Evolutionary conservation across 1,140 invertebrate genomes (phyloP).

Genomic region (Hycleus cichorii): DNA sequence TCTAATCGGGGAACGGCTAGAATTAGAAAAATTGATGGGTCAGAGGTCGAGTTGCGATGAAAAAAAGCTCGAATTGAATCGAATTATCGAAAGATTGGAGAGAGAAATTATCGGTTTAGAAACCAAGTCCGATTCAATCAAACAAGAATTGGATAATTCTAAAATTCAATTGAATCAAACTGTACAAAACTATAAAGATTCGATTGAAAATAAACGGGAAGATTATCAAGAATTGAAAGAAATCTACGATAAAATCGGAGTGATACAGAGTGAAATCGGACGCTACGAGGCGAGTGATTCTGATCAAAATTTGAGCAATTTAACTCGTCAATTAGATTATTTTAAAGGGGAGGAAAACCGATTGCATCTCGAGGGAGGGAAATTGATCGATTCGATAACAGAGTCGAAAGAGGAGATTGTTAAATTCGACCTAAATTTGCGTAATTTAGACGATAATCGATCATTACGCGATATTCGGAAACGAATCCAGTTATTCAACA

Average conservation of each 20-base stretch:
- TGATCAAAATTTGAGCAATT: slow-evolving; percentile 13
- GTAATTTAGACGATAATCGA: slow-evolving; percentile 31
- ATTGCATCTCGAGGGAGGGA: slow-evolving; percentile 8
- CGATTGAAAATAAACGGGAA: slow-evolving; percentile 33
- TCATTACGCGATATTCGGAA: slow-evolving; percentile 26
- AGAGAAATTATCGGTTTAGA: not conserved
- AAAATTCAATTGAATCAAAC: not conserved
- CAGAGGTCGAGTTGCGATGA: not conserved
- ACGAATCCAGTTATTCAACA: slow-evolving; percentile 37
- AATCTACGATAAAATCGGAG: slow-evolving; percentile 25
- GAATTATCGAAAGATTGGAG: slow-evolving; percentile 3
- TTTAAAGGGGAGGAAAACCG: slow-evolving; percentile 7
- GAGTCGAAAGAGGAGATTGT: slow-evolving; percentile 26
- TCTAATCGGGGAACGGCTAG: slow-evolving; percentile 20
- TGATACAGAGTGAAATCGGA: slow-evolving; percentile 26
- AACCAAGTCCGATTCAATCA: not conserved
- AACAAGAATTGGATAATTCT: slow-evolving; percentile 13
- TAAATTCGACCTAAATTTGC: slow-evolving; percentile 21
- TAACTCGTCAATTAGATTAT: slow-evolving; percentile 14
- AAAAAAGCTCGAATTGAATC: slow-evolving; percentile 4
- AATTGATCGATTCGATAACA: slow-evolving; percentile 19
- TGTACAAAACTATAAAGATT: slow-evolving; percentile 22
- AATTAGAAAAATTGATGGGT: slow-evolving; percentile 11
- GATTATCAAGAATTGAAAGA: slow-evolving; percentile 37
- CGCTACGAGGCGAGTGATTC: slow-evolving; percentile 18